These are phyloP conservation scores for Galerucella pusilla DNA, from an alignment of 2,888 invertebrate species.

Conservation along the genomic window DNA sequence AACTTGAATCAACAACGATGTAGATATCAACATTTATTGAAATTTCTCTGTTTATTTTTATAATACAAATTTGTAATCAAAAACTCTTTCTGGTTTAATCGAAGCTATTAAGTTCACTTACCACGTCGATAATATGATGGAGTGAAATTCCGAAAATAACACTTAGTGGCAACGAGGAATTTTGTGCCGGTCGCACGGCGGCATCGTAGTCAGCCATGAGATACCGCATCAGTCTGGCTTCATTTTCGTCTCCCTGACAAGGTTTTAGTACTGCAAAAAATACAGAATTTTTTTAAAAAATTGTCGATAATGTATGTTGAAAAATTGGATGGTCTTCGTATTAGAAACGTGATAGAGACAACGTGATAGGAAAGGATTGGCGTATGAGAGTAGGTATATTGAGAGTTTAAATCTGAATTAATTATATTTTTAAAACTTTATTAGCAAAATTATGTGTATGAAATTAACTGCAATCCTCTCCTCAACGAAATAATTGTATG, in stretches of 20 bases:
- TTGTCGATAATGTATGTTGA: not conserved
- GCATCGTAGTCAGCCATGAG: constrained; percentile 82
- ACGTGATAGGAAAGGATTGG: no score
- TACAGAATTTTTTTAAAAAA: constrained; percentile 14
- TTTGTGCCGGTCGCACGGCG: constrained; percentile 80
- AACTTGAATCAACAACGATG: no score
- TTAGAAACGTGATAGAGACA: no score
- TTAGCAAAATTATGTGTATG: no score
- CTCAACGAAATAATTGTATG: no score
- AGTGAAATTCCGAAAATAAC: constrained; percentile 85
- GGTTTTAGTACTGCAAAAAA: constrained; percentile 37
- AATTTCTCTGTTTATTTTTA: no score
- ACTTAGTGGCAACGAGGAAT: constrained; percentile 79
- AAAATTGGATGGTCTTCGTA: no score
- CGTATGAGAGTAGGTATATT: no score
- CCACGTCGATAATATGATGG: constrained; percentile 88
- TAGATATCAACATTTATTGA: no score
- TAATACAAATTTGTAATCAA: not conserved
- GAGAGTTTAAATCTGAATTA: no score
- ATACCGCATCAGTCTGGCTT: constrained; percentile 77
- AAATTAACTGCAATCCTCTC: no score
- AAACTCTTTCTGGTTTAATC: constrained; percentile 25
- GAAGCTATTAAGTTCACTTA: constrained; percentile 65
- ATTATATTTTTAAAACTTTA: no score
- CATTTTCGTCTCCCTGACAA: constrained; percentile 72